Base-by-base conservation (phyloP, 2,888 invertebrate genomes). In the Calephelis perditalis region DNA sequence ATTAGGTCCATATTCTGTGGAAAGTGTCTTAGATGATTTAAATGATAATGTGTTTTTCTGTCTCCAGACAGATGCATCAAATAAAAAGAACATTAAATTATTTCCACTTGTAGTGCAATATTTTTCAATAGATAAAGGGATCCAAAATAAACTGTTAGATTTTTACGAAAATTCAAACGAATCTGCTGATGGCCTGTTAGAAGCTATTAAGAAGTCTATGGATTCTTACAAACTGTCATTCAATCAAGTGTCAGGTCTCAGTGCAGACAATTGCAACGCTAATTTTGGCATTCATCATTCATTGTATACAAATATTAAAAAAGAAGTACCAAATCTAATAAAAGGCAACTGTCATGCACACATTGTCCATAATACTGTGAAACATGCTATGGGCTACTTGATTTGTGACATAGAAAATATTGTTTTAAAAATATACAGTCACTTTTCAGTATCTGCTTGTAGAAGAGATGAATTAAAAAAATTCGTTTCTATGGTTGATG, bases 211-310 rank as follows among this genome's bases (percentile, higher is more conserved):
- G 49, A 67, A 63, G 9, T 74, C 72, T 26, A 44, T 74, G 61
- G 65, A 11, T 46, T 57, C 49, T 61, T 44, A 44, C 44, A 44
- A 44, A 44, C 44, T 44, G 44, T 44, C 45, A 10, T 45, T 45
- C 11, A n/a, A 46, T n/a, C 11, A 46, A n/a, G n/a, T 75, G 62
- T 73, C 74, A 68, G 71, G 70, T 5, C 57, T 77, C 10, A 77
- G 75, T 69, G 75, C 75, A 58, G 74, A 75, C 59, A 74, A 76
- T 65, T 66, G 64, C 7, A 77, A 76, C 70, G 67, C 73, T n/a
- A 75, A 75, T 73, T 75, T 73, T 71, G 69, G 67, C 6, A 40
- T 64, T 35, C 12, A 71, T 57, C 69, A 71, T 59, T 73, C 69
- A n/a, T 66, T 71, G 57, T 72, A 47, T 35, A 71, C 63, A 58